phyloP scores from a whole-genome alignment of 2,888 invertebrate genomes.

The Leptogaster cylindrica region DNA sequence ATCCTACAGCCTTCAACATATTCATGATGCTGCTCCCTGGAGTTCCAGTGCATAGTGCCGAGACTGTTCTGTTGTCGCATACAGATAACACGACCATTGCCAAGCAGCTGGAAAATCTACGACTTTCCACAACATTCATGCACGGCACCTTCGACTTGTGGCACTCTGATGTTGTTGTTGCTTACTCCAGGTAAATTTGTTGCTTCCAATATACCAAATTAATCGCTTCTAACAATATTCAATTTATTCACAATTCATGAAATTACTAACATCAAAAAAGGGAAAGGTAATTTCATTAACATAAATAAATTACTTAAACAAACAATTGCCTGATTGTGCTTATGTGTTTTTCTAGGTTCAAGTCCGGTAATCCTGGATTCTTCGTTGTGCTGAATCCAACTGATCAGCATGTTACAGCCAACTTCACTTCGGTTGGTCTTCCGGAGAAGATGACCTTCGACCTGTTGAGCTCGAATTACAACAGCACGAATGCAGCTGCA shows the following conservation, averaged over 20 bases:
- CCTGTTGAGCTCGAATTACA: constrained; percentile 65
- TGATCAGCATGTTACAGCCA: constrained; percentile 62
- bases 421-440: constrained; percentile 66
- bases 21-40: constrained; percentile 82
- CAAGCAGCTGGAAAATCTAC: constrained; percentile 59
- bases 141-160: constrained; percentile 66
- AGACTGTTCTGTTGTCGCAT: constrained; percentile 48
- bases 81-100: constrained; percentile 48
- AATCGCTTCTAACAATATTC: neutral
- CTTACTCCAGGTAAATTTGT: constrained; percentile 70
- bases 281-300: constrained; percentile 39
- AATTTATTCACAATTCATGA: neutral
- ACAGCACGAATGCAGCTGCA: constrained; percentile 49
- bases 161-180: constrained; percentile 65
- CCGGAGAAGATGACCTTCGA: constrained; percentile 70
- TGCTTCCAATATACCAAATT: no score
- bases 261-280: constrained; percentile 11
- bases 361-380: constrained; percentile 77
- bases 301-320: neutral
- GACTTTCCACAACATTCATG: constrained; percentile 68
- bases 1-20: constrained; percentile 65
- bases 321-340: neutral
- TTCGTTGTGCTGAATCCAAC: constrained; percentile 75
- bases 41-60: constrained; percentile 68
- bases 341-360: constrained; percentile 65